A percentile compares a stretch with the other conserved stretches of the same genome.
These are phyloP conservation scores for Leptonema lineaticorne DNA, from an alignment of 1,140 invertebrate species.

Conservation along the genomic window DNA sequence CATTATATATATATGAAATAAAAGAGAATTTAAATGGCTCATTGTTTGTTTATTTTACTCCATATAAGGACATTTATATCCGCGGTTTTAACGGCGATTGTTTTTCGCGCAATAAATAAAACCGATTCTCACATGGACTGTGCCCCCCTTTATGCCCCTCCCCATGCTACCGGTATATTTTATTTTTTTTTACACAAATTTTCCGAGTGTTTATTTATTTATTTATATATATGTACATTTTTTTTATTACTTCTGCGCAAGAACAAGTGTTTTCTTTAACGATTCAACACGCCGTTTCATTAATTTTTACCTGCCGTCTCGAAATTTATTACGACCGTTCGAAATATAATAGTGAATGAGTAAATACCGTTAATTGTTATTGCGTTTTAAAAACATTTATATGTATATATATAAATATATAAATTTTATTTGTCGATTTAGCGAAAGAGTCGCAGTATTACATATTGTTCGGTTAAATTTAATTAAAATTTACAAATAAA, in stretches of 20 bases:
- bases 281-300: background rate
- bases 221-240: too few relatives aligned
- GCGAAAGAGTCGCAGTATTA: background rate
- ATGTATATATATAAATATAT: background rate
- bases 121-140: constrained; percentile 2
- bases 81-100: background rate
- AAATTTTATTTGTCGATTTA: too few relatives aligned
- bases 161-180: too few relatives aligned
- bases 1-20: too few relatives aligned
- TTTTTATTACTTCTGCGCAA: background rate
- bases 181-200: too few relatives aligned
- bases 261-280: background rate
- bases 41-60: constrained; percentile 1
- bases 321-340: background rate
- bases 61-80: background rate
- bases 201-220: too few relatives aligned
- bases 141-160: background rate
- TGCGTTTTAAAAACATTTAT: too few relatives aligned
- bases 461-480: too few relatives aligned
- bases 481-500: too few relatives aligned
- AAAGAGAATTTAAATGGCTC: too few relatives aligned
- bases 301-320: background rate
- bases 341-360: background rate
- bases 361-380: background rate
- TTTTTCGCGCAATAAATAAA: constrained; percentile 8